A percentile compares a stretch with the other conserved stretches of the same genome.
These are phyloP conservation scores for Zosterops japonicus DNA, from an alignment of 2,113 vertebrate genomes.

Conservation along the genomic window DNA sequence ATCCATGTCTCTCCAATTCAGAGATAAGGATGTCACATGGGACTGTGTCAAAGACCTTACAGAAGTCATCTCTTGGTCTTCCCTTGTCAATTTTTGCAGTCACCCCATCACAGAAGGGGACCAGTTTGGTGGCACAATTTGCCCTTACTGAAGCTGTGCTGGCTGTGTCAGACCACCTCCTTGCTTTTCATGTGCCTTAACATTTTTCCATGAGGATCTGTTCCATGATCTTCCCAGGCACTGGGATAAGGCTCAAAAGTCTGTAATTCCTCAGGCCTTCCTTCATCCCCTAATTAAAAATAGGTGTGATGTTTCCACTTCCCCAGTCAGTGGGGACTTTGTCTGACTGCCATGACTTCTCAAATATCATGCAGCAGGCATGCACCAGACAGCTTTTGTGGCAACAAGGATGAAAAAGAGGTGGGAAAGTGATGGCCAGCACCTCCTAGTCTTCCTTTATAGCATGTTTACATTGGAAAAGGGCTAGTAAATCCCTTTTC, in stretches of 20 bases:
- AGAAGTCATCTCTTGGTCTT: not conserved
- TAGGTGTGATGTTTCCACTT: not conserved
- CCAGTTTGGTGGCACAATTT: not conserved
- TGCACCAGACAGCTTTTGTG: not conserved
- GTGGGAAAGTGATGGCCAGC: accelerated
- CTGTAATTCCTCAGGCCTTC: not conserved
- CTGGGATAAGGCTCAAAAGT: not conserved
- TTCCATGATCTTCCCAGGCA: not conserved
- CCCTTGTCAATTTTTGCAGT: not conserved
- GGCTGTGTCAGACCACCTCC: not conserved
- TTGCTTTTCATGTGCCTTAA: not conserved
- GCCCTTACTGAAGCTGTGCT: not conserved
- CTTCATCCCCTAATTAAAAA: not conserved
- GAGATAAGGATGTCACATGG: not conserved
- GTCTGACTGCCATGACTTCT: not conserved
- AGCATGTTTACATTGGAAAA: not conserved
- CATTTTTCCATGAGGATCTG: not conserved
- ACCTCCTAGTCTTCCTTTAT: not conserved
- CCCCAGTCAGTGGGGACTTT: not conserved
- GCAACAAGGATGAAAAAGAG: no score
- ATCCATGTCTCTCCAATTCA: not conserved
- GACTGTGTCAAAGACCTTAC: not conserved
- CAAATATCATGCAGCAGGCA: not conserved
- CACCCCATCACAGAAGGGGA: not conserved
- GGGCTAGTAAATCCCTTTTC: not conserved